Conservation (phyloP, 2,113 vertebrate genomes). For the Labrus mixtus region DNA sequence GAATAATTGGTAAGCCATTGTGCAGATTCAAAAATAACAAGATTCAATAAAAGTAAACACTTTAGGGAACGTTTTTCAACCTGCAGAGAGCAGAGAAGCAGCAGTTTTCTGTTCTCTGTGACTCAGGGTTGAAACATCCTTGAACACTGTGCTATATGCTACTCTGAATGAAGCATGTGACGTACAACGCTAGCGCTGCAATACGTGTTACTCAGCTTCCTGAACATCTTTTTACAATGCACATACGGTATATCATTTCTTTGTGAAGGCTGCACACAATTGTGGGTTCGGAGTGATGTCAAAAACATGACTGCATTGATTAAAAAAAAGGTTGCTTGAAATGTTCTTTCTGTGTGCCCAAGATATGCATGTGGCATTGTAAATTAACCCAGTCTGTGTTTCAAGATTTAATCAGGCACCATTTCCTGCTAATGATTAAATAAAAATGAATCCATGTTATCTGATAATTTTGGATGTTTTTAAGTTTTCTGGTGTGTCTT, state of each 20-base stretch:
- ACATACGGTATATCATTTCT: neutral
- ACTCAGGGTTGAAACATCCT: conserved; percentile 11
- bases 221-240: neutral
- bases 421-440: too few species aligned
- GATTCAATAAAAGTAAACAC: neutral
- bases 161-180: neutral
- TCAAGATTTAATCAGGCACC: too few species aligned
- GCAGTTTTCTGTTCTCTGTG: neutral
- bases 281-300: neutral
- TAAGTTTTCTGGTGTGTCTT: too few species aligned
- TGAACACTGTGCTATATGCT: neutral
- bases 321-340: too few species aligned
- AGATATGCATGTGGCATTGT: too few species aligned
- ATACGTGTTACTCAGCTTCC: neutral
- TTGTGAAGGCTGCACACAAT: neutral
- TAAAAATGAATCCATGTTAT: too few species aligned
- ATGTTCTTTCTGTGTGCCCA: too few species aligned
- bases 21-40: neutral
- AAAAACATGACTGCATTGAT: neutral
- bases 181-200: neutral
- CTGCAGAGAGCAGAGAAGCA: neutral
- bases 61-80: neutral
- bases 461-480: too few species aligned
- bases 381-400: too few species aligned
- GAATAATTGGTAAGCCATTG: neutral